Conservation (phyloP, 2,797 vertebrate genomes). For the Protosalanx chinensis region DNA sequence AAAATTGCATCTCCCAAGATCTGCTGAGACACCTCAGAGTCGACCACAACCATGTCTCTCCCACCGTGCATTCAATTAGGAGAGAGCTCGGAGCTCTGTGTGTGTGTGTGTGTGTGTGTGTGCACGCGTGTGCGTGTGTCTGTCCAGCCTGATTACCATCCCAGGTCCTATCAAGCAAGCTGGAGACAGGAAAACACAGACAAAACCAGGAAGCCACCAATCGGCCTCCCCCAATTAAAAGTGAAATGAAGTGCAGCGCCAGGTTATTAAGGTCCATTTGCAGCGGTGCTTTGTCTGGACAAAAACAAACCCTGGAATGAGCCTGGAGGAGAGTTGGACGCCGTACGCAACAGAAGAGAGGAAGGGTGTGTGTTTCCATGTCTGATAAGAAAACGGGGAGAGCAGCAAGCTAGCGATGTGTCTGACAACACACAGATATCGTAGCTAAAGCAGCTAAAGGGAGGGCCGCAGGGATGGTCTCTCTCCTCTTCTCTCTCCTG, state of each 20-base stretch:
- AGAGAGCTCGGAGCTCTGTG: too few relatives aligned
- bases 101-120: neutral
- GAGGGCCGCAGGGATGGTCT: too few relatives aligned
- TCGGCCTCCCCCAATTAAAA: constrained; percentile 29
- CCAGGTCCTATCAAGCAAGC: too few relatives aligned
- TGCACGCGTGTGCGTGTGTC: neutral
- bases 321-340: constrained; percentile 9
- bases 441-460: too few relatives aligned
- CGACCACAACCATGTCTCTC: too few relatives aligned
- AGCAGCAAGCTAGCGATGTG: too few relatives aligned
- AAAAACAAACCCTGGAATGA: neutral
- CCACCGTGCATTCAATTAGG: too few relatives aligned
- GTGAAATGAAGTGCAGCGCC: constrained; percentile 20
- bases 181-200: constrained; percentile 14
- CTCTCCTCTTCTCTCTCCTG: too few relatives aligned
- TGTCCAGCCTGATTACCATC: constrained; percentile 20
- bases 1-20: neutral
- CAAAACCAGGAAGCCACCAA: constrained; percentile 38
- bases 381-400: neutral
- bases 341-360: constrained; percentile 11
- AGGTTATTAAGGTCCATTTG: constrained; percentile 9
- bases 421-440: too few relatives aligned
- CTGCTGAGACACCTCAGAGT: too few relatives aligned
- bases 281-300: neutral
- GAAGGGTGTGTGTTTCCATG: constrained; percentile 46